Base-by-base conservation (phyloP, 2,113 vertebrate genomes). In the Phoenicopterus ruber region DNA sequence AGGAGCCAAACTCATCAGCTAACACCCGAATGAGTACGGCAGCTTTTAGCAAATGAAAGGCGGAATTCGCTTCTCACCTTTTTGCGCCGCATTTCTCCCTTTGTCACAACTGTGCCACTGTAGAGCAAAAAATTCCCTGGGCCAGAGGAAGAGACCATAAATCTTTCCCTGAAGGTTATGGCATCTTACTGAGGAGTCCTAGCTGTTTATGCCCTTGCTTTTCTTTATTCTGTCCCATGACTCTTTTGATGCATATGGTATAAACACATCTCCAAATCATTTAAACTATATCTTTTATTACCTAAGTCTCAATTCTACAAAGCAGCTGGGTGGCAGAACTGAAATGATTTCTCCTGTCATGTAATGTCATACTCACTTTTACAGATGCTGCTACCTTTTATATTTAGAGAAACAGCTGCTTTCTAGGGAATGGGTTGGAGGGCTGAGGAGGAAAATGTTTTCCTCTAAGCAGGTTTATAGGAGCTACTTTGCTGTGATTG, bases 401-500 rank as follows among this genome's bases (percentile, higher is more conserved):
- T 85, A 82, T 90, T 91, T 85, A 90, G 80, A 95, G 93, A 72
- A 95, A 88, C 71, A 97, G 40, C 89, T 86, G 71, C 74, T 91
- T 96, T 94, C 89, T 66, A 94, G 89, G 84, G 83, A 94, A 91
- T 66, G 71, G 32, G 14, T 73, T 95, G 71, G 54, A 94, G 58
- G 42, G 54, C 74, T 73, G 74, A 93, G 59, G 62, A 93, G 91
- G 74, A 96, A 93, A 89, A 80, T 82, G 42, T 88, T 95, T 97
- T 91, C 38, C 55, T 91, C 50, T 59, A 87, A 90, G 71, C 91
- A 93, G 67, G 89, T 94, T 97, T 97, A 73, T 77, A 70, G 67
- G 82, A 93, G 46, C 82, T 93, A 77, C 58, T 94, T 96, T 94
- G 61, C 86, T 91, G 70, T 97, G 93, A 97, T 94, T 95, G 91